Percentiles rank a stretch among this genome's conserved stretches.
phyloP scores from a whole-genome alignment of 2,797 vertebrate species.

The Poeciliopsis paucimaculata region DNA sequence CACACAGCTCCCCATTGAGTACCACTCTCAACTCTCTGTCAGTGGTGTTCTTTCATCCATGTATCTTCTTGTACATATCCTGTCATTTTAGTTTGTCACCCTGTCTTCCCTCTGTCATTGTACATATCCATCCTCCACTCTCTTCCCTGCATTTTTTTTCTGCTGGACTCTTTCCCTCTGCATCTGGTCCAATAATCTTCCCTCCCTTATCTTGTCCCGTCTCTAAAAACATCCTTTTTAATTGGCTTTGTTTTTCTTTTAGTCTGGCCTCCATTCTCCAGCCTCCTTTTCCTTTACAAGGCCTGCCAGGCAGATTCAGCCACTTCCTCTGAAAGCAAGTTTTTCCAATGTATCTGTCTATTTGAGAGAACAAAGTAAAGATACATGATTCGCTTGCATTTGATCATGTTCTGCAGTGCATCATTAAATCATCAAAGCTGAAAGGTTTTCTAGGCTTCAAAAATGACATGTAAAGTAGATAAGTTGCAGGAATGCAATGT shows the following conservation, averaged over 20 bases:
- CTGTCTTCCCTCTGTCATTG: slow-evolving; percentile 3
- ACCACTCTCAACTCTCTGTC: slow-evolving; percentile 4
- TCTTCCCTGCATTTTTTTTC: neutral
- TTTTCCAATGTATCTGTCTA: slow-evolving; percentile 24
- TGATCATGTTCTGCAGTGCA: slow-evolving; percentile 31
- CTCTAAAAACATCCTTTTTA: slow-evolving; percentile 41
- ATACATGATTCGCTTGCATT: slow-evolving; percentile 17
- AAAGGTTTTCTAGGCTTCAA: neutral
- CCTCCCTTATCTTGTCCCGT: slow-evolving; percentile 22
- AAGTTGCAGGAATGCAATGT: neutral
- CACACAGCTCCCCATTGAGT: neutral
- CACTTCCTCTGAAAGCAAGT: slow-evolving; percentile 37
- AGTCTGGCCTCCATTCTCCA: slow-evolving; percentile 28
- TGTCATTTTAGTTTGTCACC: slow-evolving; percentile 7
- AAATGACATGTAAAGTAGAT: neutral
- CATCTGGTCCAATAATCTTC: slow-evolving; percentile 40
- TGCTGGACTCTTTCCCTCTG: slow-evolving; percentile 4
- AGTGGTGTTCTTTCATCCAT: slow-evolving; percentile 4
- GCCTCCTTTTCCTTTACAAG: slow-evolving; percentile 7
- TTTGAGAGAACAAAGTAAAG: slow-evolving; percentile 22
- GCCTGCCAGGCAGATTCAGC: slow-evolving; percentile 26
- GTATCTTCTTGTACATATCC: neutral
- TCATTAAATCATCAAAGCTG: slow-evolving; percentile 33
- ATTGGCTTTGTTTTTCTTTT: slow-evolving; percentile 56
- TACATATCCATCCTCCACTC: slow-evolving; percentile 10